phyloP scores from a whole-genome alignment of 2,888 invertebrate species.

The Synergus japonicus region DNA sequence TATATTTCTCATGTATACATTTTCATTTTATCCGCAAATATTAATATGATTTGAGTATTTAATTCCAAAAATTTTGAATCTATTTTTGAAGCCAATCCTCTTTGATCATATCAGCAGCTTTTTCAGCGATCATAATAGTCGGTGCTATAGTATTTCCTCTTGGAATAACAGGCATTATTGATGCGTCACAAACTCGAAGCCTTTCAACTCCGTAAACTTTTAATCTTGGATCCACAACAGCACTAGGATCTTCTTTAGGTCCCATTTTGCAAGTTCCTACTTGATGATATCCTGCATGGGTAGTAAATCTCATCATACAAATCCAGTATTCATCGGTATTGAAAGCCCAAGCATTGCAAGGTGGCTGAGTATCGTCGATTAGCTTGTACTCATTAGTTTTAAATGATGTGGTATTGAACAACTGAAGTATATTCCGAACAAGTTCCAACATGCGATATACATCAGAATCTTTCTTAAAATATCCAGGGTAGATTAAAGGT shows the following conservation, averaged over 20 bases:
- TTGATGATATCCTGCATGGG: not conserved
- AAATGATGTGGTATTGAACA: not conserved
- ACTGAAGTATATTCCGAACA: not conserved
- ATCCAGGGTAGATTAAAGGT: conserved; percentile 84
- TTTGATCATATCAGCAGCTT: conserved; percentile 75
- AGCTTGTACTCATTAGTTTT: not conserved
- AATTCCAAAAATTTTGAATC: not conserved
- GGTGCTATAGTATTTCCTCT: conserved; percentile 78
- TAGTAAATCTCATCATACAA: not conserved
- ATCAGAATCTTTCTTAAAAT: not conserved
- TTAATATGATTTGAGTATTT: not conserved
- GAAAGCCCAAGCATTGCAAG: not conserved
- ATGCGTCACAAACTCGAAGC: conserved; percentile 83
- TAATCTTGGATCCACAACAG: conserved; percentile 83
- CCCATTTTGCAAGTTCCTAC: conserved; percentile 84
- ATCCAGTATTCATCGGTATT: conserved; percentile 5
- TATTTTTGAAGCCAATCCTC: conserved; percentile 23
- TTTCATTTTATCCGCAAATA: not conserved
- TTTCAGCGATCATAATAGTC: conserved; percentile 78
- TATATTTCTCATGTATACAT: not conserved
- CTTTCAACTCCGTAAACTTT: conserved; percentile 81
- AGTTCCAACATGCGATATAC: not conserved
- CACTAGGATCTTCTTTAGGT: conserved; percentile 80
- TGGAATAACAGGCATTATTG: conserved; percentile 81
- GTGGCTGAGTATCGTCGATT: not conserved